Evolutionary conservation across 2,888 invertebrate genomes (phyloP), one percentile per base, ranked within the genome.

Genomic region (Caenorhabditis sp.): DNA sequence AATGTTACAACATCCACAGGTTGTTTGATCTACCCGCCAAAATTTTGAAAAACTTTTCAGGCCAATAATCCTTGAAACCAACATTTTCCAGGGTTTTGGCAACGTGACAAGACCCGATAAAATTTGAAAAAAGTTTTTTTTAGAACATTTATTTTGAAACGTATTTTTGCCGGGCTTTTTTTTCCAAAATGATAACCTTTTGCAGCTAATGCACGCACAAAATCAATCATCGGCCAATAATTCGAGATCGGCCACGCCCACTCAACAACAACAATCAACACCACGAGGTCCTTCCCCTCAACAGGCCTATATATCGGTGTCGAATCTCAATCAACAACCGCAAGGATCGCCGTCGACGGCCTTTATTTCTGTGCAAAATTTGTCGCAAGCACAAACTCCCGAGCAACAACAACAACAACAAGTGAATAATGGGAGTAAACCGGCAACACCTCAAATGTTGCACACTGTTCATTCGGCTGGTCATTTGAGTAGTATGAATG

Each of bases 301-400:
- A 26, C n/a, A 36, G 5, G 12, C 31, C 10, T 54, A 21, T 62
- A 67, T 17, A 31, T 31, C 31, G 10, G 31, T 31, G 31, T 31
- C 31, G 14, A 43, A 43, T 43, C 43, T 43, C 43, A 43, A 43
- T 43, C 43, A 43, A 21, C 58, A 62, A 19, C 26, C 43, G 10
- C 57, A 58, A n/a, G 71, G 71, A 6, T 66, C 66, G 12, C 66
- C 71, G 37, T 55, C 58, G 5, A 43, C 50, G 1, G 31, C 66
- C 2, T 62, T 66, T 54, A 62, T 71, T 14, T 63, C 62, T 17
- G 63, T 71, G 66, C 70, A 54, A 62, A 66, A 54, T 49, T 66
- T 66, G 26, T 66, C 62, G 4, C 66, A 31, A 31, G 31, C 31
- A 10, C 4, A 31, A 4, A 31, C 31, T 4, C 31, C 31, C 5